Conservation (phyloP, 2,113 vertebrate genomes). For the Grallaria varia region DNA sequence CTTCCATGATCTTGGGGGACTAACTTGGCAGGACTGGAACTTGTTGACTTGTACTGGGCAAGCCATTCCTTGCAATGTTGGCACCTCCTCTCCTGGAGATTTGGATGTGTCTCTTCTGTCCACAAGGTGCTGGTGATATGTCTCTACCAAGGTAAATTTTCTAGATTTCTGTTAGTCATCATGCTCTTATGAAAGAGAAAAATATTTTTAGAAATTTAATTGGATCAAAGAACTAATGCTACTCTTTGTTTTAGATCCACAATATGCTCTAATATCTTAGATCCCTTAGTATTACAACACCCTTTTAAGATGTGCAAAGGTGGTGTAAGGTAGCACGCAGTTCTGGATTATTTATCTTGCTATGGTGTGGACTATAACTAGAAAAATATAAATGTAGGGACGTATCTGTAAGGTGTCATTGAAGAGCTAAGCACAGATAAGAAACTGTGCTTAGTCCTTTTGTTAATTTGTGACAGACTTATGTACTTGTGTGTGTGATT, state of each 20-base stretch:
- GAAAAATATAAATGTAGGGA: neutral
- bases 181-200: neutral
- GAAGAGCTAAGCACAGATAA: neutral
- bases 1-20: neutral
- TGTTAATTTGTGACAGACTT: neutral
- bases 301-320: neutral
- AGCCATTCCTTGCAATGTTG: neutral
- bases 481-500: neutral
- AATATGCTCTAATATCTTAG: neutral
- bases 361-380: neutral
- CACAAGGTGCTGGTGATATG: neutral
- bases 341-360: neutral
- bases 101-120: neutral
- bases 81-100: fast-evolving
- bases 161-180: neutral
- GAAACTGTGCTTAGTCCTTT: neutral
- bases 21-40: neutral
- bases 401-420: neutral
- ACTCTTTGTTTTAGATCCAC: neutral
- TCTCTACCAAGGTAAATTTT: neutral
- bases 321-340: neutral
- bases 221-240: neutral
- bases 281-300: neutral
- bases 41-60: neutral
- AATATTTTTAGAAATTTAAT: neutral